Base-by-base conservation (phyloP, 1,140 invertebrate species). In the Olivierus martensii region DNA sequence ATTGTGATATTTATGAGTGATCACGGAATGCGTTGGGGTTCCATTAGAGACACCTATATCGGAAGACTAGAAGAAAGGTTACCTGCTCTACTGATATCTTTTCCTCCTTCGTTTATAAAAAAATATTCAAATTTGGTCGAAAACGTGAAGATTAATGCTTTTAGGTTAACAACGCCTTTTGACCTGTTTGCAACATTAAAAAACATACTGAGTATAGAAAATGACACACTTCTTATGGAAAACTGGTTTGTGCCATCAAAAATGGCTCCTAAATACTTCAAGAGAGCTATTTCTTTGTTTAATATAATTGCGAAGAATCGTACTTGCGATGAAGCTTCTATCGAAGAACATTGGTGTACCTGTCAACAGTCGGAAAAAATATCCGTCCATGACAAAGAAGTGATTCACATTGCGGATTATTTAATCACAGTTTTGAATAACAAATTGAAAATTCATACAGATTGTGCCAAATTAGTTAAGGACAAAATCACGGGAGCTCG, bases 1-100 rank as follows among this genome's bases (percentile, higher is more conserved):
- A 67, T 77, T 0, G 66, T 95, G 0, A 73, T 96, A 17, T 77
- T 94, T 17, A 72, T 92, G 57, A 91, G 88, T 61, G 93, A 97
- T 46, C 59, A 60, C 47, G 59, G 60, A 5, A 57, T 55, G 50
- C 21, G 56, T 9, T 58, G 55, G 58, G 55, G 58, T 21, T 34
- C 36, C 0, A 57, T 59, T 14, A n/a, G 49, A 11, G 45, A 38
- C 35, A 59, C 60, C 7, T 53, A 52, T 17, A 47, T 58, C 19
- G 58, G 59, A 9, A 80, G 84, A 64, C 72, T 92, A 53, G 92
- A 97, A 67, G 90, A 94, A 65, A 70, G 90, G 39, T 66, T 96
- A 14, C 92, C 92, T 0, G 84, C 88, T 55, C 71, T 89, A 9
- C 82, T 83, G 58, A 69, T 93, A 3, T 75, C 79, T 60, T 57